Base-by-base conservation (phyloP, 2,113 vertebrate species). In the Hemiprocne comata region DNA sequence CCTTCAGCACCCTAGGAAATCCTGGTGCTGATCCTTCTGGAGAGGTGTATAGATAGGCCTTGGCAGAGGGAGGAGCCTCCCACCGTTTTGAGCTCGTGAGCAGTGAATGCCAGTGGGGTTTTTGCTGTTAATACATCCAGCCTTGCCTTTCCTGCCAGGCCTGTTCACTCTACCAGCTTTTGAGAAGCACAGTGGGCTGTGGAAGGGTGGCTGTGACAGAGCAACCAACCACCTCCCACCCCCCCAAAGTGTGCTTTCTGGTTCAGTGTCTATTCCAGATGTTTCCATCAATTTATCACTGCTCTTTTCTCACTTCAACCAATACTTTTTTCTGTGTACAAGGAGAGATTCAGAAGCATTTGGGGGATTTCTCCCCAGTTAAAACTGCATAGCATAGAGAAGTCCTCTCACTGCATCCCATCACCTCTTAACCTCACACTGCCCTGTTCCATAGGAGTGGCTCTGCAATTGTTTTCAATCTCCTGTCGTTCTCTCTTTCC, bases 141-240 rank as follows among this genome's bases (percentile, higher is more conserved):
- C 71, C 42, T 55, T 64, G 34, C 70, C n/a, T 40, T 48, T 57
- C 34, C 85, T 48, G 36, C 33, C 18, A 6, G 9, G 38, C 77
- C 61, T 33, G 29, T 33, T 79, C 28, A 4, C 2, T 57, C 44
- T n/a, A n/a, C n/a, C n/a, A n/a, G n/a, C n/a, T 66, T 46, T 34
- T 62, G 77, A 65, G 80, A 29, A 87, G 58, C 25, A 6, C 1
- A 2, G 5, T 50, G 71, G 13, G 19, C 6, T 16, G 21, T 42
- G 14, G 13, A 53, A 48, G 0, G 0, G 44, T 17, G n/a, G 17
- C 62, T 73, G 81, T 54, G 58, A 42, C 54, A 24, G 10, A 57
- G 57, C 62, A 53, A 9, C 46, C 31, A 13, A 2, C 31, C 38
- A 14, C 3, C 26, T 58, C 33, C 54, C 21, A 8, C 7, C 10